These are phyloP conservation scores for Cinara cedri DNA, from an alignment of 2,888 invertebrate species.

Conservation along the genomic window DNA sequence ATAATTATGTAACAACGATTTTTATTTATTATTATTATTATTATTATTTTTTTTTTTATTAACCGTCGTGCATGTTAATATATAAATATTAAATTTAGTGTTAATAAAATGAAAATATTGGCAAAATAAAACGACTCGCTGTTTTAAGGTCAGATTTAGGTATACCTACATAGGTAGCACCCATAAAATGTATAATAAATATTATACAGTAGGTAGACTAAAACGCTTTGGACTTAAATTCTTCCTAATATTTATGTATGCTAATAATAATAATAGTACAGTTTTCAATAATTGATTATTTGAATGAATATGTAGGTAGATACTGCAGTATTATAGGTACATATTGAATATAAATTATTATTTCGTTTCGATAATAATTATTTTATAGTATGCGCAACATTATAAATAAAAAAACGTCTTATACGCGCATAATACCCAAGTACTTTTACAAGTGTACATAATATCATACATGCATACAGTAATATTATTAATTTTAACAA, in stretches of 20 bases:
- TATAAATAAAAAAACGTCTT: not conserved
- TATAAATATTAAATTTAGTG: too few species aligned
- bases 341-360: not conserved
- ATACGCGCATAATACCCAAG: not conserved
- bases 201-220: not conserved
- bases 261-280: not conserved
- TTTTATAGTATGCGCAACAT: not conserved
- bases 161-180: too few species aligned
- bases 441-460: not conserved
- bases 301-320: not conserved
- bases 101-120: not conserved
- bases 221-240: not conserved
- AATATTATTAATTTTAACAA: not conserved
- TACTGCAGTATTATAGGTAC: too few species aligned
- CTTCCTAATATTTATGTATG: too few species aligned
- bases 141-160: not conserved
- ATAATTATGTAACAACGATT: not conserved
- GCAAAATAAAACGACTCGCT: constrained; percentile 9
- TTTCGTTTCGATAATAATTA: not conserved
- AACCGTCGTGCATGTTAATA: not conserved
- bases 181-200: not conserved
- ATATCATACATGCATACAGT: not conserved
- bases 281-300: constrained; percentile 2
- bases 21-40: too few species aligned
- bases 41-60: not conserved